Evolutionary conservation across 1,140 invertebrate species (phyloP).

Genomic region (Brachystomella parvula): DNA sequence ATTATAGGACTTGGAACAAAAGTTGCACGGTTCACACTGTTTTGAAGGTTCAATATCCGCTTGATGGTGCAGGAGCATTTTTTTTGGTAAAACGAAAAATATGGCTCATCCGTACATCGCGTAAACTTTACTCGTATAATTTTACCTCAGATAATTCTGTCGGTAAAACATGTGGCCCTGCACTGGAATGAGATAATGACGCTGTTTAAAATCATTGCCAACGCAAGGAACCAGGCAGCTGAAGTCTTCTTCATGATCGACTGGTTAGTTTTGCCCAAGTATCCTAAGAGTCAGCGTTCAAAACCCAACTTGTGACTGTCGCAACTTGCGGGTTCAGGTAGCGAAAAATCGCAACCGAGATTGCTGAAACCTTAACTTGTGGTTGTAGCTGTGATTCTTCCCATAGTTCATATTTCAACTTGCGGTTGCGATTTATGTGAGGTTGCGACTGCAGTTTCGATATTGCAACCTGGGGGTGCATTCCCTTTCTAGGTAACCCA

Average conservation of each 20-base stretch:
- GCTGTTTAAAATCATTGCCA: not conserved
- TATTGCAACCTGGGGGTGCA: no score
- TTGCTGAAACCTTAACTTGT: no score
- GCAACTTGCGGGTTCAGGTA: no score
- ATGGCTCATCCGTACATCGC: not conserved
- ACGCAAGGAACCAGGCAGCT: conserved; percentile 4
- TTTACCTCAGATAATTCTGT: not conserved
- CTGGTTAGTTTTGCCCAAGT: conserved; percentile 4
- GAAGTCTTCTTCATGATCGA: conserved; percentile 22
- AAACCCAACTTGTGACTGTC: no score
- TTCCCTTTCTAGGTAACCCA: no score
- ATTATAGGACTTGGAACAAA: not conserved
- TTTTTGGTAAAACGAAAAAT: conserved; percentile 7
- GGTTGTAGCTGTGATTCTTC: no score
- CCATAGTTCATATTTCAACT: no score
- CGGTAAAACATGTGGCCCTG: not conserved
- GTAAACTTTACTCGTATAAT: not conserved
- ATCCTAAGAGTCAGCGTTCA: no score
- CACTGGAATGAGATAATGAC: not conserved
- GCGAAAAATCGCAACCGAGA: no score
- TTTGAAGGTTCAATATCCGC: not conserved
- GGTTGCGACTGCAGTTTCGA: no score
- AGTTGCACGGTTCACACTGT: not conserved
- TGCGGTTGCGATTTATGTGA: no score
- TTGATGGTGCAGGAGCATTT: not conserved